Evolutionary conservation across 2,888 invertebrate species (phyloP).

Genomic region (Himalopsyche kuldschensis): DNA sequence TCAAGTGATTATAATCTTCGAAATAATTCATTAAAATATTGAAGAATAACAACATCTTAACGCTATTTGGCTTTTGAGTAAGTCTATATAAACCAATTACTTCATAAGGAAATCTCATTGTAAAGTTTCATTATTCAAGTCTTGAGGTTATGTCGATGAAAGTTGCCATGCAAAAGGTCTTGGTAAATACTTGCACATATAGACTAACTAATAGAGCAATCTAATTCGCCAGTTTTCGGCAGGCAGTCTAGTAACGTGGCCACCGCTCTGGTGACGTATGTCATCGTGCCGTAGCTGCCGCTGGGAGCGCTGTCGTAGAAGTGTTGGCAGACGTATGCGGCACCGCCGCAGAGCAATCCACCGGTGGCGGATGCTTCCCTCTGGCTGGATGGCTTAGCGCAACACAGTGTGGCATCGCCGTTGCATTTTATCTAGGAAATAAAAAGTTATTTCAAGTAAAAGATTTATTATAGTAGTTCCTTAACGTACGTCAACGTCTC

Average conservation of each 20-base stretch:
- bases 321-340: conserved; percentile 94
- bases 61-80: no score
- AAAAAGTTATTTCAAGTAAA: background rate
- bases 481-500: no score
- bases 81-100: no score
- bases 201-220: conserved; percentile 73
- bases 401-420: conserved; percentile 92
- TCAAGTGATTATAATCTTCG: no score
- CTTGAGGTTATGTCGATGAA: no score
- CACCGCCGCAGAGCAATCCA: conserved; percentile 82
- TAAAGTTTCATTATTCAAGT: no score
- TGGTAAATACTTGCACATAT: background rate
- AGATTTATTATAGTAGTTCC: no score
- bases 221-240: conserved; percentile 76
- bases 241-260: conserved; percentile 74
- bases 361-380: conserved; percentile 63
- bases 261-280: conserved; percentile 86
- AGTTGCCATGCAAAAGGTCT: no score
- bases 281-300: conserved; percentile 97
- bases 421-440: conserved; percentile 73
- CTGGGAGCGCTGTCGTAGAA: conserved; percentile 98
- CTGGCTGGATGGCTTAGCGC: conserved; percentile 74
- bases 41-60: no score
- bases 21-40: no score
- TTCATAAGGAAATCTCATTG: no score